Evolutionary conservation across 2,888 invertebrate species (phyloP).

Genomic region (Limnephilus marmoratus): DNA sequence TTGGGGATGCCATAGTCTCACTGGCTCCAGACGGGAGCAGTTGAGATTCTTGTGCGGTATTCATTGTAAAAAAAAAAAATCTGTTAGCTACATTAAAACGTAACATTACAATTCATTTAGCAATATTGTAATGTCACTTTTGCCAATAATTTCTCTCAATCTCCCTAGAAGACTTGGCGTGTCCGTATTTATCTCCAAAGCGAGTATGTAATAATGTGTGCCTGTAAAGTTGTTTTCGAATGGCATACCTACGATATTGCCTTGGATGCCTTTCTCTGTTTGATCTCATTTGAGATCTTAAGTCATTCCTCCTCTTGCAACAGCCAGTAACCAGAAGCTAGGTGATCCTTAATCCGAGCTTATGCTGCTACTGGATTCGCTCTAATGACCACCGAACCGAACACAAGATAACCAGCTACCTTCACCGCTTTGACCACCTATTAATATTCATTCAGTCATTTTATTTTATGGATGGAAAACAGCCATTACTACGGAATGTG

Average conservation of each 20-base stretch:
- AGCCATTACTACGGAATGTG: constrained; percentile 43
- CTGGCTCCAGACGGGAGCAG: too few relatives aligned
- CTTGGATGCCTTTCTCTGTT: neutral
- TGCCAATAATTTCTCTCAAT: neutral
- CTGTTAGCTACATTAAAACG: neutral
- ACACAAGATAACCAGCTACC: neutral
- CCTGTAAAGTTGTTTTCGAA: neutral
- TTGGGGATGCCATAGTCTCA: too few relatives aligned
- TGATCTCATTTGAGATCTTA: constrained; percentile 1
- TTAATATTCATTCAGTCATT: constrained; percentile 30
- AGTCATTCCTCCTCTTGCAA: neutral
- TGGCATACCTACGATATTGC: neutral
- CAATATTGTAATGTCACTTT: too few relatives aligned
- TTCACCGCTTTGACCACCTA: neutral
- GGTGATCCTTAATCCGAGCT: neutral
- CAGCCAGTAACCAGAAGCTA: neutral
- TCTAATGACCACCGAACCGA: neutral
- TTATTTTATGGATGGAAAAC: constrained; percentile 33
- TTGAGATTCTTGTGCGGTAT: too few relatives aligned
- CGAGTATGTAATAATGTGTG: neutral
- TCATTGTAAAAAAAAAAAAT: too few relatives aligned
- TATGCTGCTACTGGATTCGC: neutral
- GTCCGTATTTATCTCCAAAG: neutral
- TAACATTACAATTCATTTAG: too few relatives aligned
- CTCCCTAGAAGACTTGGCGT: neutral